A percentile compares a stretch with the other conserved stretches of the same genome.
phyloP scores from a whole-genome alignment of 2,113 vertebrate genomes.

The Ramphastos sulfuratus region DNA sequence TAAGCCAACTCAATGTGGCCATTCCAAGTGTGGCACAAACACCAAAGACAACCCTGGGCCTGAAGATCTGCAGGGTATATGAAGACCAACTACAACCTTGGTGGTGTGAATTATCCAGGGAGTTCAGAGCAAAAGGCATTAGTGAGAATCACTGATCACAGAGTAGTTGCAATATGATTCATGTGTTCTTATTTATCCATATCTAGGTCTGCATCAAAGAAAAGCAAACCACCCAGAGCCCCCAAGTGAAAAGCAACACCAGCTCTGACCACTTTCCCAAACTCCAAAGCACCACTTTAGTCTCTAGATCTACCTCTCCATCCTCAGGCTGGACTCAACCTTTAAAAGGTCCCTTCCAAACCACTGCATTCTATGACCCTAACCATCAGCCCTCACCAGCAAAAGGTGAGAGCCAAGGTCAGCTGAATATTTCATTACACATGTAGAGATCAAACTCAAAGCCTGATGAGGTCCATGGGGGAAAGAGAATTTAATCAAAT shows the following conservation, averaged over 20 bases:
- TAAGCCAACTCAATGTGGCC: neutral
- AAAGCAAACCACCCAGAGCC: neutral
- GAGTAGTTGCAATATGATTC: no score
- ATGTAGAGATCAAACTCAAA: neutral
- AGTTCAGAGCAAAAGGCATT: neutral
- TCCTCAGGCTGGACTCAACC: no score
- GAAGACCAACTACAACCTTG: neutral
- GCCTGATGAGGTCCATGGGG: neutral
- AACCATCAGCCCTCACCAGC: neutral
- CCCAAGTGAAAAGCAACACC: neutral
- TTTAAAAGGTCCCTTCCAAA: no score
- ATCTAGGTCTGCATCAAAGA: neutral
- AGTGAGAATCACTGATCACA: neutral
- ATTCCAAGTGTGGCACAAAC: neutral
- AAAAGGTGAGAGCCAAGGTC: neutral
- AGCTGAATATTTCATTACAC: neutral
- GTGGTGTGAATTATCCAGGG: neutral
- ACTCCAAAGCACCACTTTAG: neutral
- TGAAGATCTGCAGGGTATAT: neutral
- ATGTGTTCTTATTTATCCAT: neutral
- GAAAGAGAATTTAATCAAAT: neutral
- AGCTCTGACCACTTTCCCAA: neutral
- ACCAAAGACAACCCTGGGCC: neutral
- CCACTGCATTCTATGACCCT: neutral
- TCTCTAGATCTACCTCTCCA: neutral